These are phyloP conservation scores for Tokudaia tokunoshimensis DNA, from an alignment of 2,797 vertebrate genomes.

Conservation along the genomic window DNA sequence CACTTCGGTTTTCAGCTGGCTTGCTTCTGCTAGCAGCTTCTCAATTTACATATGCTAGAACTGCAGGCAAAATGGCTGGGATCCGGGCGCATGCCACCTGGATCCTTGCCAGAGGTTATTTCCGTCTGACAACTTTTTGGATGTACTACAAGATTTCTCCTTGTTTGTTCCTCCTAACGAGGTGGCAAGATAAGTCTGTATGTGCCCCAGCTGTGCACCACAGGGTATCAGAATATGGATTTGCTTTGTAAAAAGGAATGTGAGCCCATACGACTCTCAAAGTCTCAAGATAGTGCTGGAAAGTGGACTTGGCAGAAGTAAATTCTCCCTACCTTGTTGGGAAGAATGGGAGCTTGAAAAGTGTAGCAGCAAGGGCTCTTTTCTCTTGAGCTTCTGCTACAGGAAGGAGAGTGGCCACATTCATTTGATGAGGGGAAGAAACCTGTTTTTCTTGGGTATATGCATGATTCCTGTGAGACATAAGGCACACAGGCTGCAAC, in stretches of 20 bases:
- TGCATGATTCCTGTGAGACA: background rate
- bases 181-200: slow-evolving; percentile 70
- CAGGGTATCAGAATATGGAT: slow-evolving; percentile 41
- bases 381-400: background rate
- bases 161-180: slow-evolving; percentile 80
- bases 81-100: slow-evolving; percentile 59
- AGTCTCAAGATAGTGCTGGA: slow-evolving; percentile 2
- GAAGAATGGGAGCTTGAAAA: background rate
- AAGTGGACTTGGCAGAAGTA: background rate
- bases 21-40: slow-evolving; percentile 79
- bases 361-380: background rate
- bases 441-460: background rate
- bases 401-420: background rate
- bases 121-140: slow-evolving; percentile 73
- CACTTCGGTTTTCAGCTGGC: slow-evolving; percentile 75
- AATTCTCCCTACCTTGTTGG: background rate
- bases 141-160: slow-evolving; percentile 67
- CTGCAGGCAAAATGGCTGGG: slow-evolving; percentile 60
- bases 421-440: background rate
- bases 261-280: background rate
- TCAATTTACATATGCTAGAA: slow-evolving; percentile 76
- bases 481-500: background rate
- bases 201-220: slow-evolving; percentile 66
- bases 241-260: slow-evolving; percentile 64
- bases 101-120: slow-evolving; percentile 68